phyloP scores from a whole-genome alignment of 2,888 invertebrate genomes.

The Rotaria sp. region DNA sequence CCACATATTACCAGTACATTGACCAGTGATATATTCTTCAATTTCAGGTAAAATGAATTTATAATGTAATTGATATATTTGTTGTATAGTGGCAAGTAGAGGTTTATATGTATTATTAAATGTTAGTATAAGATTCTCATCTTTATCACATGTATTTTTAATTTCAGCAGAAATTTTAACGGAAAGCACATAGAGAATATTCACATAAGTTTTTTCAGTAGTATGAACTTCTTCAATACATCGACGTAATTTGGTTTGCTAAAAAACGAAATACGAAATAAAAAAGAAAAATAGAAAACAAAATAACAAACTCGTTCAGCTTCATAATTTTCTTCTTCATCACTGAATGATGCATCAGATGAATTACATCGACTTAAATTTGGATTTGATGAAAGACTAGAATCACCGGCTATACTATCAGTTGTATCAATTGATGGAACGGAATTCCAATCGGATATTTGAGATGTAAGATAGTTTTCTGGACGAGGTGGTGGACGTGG shows the following conservation, averaged over 20 bases:
- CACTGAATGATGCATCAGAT: not conserved
- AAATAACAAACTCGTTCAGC: not conserved
- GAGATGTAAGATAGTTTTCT: not conserved
- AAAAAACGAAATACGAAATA: not conserved
- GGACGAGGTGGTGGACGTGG: not conserved
- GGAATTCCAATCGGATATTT: not conserved
- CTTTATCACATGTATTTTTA: slow-evolving; percentile 2
- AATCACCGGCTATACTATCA: not conserved
- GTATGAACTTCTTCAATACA: not conserved
- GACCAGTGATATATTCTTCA: not conserved
- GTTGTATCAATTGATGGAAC: not conserved
- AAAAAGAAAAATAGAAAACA: not conserved
- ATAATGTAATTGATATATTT: not conserved
- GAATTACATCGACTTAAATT: not conserved
- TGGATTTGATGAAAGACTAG: not conserved
- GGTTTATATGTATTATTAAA: slow-evolving; percentile 22
- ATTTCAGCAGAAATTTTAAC: not conserved
- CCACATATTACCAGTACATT: not conserved
- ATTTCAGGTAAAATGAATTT: not conserved
- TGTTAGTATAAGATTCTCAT: not conserved
- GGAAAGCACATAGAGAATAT: not conserved
- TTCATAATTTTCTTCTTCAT: not conserved
- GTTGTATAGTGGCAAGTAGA: not conserved
- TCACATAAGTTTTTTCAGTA: slow-evolving; percentile 22
- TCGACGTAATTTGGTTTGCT: not conserved